phyloP scores from a whole-genome alignment of 2,113 vertebrate genomes.

The Rhodinocichla rosea region DNA sequence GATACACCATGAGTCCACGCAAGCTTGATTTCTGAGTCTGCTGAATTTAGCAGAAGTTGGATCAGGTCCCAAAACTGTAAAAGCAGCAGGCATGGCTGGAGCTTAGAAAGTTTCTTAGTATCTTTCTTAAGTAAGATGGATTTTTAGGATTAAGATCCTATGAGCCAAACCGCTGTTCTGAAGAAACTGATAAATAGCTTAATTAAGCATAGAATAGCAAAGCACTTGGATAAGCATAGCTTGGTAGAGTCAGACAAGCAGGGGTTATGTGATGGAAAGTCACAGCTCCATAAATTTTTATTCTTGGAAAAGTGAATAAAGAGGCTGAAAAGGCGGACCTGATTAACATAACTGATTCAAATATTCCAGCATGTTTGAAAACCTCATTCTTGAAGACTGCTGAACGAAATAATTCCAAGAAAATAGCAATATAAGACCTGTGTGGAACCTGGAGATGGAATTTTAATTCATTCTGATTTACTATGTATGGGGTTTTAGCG shows the following conservation, averaged over 20 bases:
- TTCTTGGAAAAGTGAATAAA: background rate
- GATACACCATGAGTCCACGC: background rate
- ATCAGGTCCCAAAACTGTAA: background rate
- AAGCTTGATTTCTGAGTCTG: background rate
- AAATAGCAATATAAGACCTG: background rate
- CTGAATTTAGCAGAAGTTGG: background rate
- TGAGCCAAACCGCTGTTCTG: background rate
- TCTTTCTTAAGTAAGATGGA: background rate
- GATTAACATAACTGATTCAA: background rate
- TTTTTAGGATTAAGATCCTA: background rate
- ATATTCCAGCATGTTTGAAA: background rate
- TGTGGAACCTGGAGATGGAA: background rate
- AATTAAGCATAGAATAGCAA: background rate
- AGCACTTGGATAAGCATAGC: background rate
- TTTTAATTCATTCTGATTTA: background rate
- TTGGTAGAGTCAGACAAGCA: background rate
- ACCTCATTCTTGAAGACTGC: background rate
- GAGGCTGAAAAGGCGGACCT: background rate
- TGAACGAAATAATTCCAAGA: background rate
- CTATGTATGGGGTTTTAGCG: background rate
- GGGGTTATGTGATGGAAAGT: background rate
- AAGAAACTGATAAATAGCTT: background rate
- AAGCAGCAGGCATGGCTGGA: background rate
- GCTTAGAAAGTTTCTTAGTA: background rate
- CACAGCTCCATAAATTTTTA: background rate